These are phyloP conservation scores for Pteruthius melanotis DNA, from an alignment of 2,113 vertebrate genomes.

Conservation along the genomic window DNA sequence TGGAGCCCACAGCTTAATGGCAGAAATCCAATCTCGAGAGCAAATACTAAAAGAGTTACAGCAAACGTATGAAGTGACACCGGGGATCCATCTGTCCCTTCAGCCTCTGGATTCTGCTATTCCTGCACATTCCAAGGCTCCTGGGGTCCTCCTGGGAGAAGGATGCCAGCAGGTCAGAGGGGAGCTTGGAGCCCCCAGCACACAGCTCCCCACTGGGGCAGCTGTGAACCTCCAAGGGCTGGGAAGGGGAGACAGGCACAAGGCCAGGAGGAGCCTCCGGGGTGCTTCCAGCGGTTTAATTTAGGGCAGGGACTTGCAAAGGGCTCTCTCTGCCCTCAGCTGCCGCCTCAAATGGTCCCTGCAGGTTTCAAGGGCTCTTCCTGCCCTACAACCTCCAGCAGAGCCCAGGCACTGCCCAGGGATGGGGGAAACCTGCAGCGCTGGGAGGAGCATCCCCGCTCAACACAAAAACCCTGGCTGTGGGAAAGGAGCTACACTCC, in stretches of 20 bases:
- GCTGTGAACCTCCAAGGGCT: rapidly evolving
- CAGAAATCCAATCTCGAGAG: not conserved
- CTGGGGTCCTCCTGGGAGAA: not conserved
- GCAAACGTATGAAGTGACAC: not conserved
- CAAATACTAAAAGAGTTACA: not conserved
- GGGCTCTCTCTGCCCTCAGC: not conserved
- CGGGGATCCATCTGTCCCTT: rapidly evolving
- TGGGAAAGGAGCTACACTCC: not conserved
- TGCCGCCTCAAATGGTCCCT: not conserved
- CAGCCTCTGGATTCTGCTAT: not conserved
- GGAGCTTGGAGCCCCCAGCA: not conserved
- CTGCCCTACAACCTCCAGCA: not conserved
- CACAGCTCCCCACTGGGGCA: not conserved
- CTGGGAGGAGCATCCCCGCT: not conserved
- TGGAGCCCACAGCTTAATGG: not conserved
- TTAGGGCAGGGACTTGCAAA: not conserved
- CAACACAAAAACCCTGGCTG: rapidly evolving
- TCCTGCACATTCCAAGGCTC: not conserved
- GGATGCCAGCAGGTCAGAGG: not conserved
- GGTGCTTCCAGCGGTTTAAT: not conserved
- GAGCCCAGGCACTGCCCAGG: not conserved
- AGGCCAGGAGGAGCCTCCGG: not conserved
- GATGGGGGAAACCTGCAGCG: rapidly evolving
- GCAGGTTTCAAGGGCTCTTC: not conserved
- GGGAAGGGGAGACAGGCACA: not conserved